These are phyloP conservation scores for Cydia fagiglandana DNA, from an alignment of 1,140 invertebrate species.

Conservation along the genomic window DNA sequence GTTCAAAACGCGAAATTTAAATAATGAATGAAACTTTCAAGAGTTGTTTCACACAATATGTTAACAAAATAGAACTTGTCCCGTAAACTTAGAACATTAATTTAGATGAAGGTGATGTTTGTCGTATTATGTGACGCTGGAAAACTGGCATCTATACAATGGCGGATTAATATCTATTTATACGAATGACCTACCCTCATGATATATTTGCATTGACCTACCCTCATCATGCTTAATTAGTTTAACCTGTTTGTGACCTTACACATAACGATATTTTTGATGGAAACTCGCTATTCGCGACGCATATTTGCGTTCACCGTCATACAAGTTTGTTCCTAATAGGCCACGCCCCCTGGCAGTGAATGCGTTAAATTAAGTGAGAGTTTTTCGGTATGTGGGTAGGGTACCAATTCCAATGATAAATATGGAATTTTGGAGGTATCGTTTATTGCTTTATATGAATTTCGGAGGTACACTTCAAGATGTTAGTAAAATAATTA, in stretches of 20 bases:
- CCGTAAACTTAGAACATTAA: too few species aligned
- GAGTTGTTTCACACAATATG: too few species aligned
- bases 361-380: background rate
- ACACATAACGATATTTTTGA: background rate
- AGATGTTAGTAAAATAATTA: background rate
- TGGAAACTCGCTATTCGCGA: background rate
- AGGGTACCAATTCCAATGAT: background rate
- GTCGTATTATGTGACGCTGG: too few species aligned
- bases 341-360: too few species aligned
- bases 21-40: too few species aligned
- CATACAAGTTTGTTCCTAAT: too few species aligned
- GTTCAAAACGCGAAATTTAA: too few species aligned
- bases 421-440: too few species aligned
- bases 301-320: too few species aligned
- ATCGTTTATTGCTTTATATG: too few species aligned
- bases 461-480: background rate
- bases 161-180: background rate
- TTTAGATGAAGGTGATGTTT: background rate
- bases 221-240: slow-evolving; percentile 5
- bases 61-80: too few species aligned
- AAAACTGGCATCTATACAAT: too few species aligned
- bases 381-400: background rate
- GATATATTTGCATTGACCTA: background rate
- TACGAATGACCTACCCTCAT: slow-evolving; percentile 1
- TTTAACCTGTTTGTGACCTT: slow-evolving; percentile 1